phyloP scores from a whole-genome alignment of 23 tunicate species.

The Trididemnum nubilum region DNA sequence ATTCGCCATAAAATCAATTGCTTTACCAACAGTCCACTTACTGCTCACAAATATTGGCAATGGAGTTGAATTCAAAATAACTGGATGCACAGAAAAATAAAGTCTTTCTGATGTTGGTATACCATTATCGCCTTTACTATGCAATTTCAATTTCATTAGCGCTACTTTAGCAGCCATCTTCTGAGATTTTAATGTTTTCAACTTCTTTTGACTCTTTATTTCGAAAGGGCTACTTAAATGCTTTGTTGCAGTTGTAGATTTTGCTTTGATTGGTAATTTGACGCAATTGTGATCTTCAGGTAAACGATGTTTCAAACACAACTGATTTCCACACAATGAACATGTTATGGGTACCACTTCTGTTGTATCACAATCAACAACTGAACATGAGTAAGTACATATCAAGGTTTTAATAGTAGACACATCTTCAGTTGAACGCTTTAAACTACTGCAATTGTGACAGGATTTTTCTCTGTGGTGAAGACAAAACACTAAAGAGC shows the following conservation, averaged over 20 bases:
- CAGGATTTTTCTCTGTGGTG: constrained; percentile 39
- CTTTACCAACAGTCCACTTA: constrained; percentile 68
- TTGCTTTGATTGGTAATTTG: constrained; percentile 1
- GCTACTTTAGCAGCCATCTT: constrained; percentile 78
- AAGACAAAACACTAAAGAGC: constrained; percentile 49
- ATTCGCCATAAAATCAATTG: constrained; percentile 30
- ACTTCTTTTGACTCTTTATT: constrained; percentile 20
- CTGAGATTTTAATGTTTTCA: constrained; percentile 29
- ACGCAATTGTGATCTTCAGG: constrained; percentile 72
- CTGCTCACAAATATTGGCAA: constrained; percentile 34
- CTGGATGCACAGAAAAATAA: constrained; percentile 39
- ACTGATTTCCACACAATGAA: constrained; percentile 46
- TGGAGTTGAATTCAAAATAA: background rate
- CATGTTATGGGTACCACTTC: constrained; percentile 62
- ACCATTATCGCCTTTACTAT: constrained; percentile 40
- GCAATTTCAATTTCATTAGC: constrained; percentile 71
- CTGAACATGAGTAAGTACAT: constrained; percentile 39
- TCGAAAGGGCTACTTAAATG: background rate
- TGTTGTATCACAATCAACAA: constrained; percentile 32
- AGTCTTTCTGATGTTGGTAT: constrained; percentile 42
- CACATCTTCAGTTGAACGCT: background rate
- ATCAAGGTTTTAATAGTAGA: background rate
- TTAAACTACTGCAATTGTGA: constrained; percentile 27
- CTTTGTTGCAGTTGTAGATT: background rate
- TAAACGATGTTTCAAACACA: constrained; percentile 59